Percentiles rank a stretch among this genome's conserved stretches.
phyloP scores from a whole-genome alignment of 2,888 invertebrate genomes.

The Drosophila rellima region DNA sequence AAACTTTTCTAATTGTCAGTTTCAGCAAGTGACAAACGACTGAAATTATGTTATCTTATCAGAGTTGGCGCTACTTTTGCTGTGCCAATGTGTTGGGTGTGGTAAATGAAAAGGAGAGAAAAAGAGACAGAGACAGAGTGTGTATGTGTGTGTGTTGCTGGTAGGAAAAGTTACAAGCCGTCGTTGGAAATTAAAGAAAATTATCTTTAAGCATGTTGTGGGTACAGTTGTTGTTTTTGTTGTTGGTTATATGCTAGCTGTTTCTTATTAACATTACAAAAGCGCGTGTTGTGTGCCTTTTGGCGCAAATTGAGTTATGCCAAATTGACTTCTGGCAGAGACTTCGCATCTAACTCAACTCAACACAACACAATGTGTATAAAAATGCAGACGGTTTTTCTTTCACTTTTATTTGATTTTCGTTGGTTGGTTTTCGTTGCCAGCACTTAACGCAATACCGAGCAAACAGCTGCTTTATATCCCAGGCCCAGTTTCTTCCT shows the following conservation, averaged over 20 bases:
- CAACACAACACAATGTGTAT: conserved; percentile 45
- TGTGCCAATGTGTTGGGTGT: conserved; percentile 41
- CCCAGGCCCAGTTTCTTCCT: conserved; percentile 65
- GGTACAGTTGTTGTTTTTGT: conserved; percentile 38
- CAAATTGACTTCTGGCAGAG: conserved; percentile 71
- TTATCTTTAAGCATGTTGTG: conserved; percentile 67
- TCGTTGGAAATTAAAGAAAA: conserved; percentile 69
- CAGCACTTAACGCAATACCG: conserved; percentile 65
- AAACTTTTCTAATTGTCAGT: conserved; percentile 83
- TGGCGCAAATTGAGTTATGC: conserved; percentile 70
- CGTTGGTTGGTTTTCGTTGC: conserved; percentile 34
- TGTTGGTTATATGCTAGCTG: conserved; percentile 39
- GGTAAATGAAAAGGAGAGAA: not conserved
- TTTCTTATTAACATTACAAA: conserved; percentile 77
- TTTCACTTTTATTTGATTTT: conserved; percentile 49
- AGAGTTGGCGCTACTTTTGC: conserved; percentile 73
- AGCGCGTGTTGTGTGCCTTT: conserved; percentile 67
- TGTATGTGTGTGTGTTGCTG: conserved; percentile 39
- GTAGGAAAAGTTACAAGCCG: conserved; percentile 45
- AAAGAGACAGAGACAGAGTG: not conserved
- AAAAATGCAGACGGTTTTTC: conserved; percentile 65
- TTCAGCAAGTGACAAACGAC: conserved; percentile 82
- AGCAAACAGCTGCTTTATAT: conserved; percentile 64
- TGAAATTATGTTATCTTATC: conserved; percentile 83
- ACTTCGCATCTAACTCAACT: not conserved